phyloP scores from a whole-genome alignment of 1,140 invertebrate species.

The Diachasma alloeum region DNA sequence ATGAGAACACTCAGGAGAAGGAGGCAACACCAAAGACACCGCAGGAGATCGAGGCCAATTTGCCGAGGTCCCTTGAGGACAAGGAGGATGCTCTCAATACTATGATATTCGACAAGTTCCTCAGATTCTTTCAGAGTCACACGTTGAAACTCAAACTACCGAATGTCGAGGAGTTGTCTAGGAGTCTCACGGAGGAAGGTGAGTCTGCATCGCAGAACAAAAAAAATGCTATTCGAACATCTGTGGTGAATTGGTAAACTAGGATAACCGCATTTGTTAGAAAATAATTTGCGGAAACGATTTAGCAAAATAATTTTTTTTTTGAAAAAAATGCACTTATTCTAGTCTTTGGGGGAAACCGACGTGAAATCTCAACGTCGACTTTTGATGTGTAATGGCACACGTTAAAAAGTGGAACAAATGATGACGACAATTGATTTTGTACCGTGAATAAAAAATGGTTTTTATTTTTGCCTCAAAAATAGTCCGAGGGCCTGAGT shows the following conservation, averaged over 20 bases:
- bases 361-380: no score
- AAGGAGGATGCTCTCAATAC: slow-evolving; percentile 77
- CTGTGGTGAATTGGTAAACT: not conserved
- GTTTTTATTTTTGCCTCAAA: no score
- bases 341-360: no score
- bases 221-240: not conserved
- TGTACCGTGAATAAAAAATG: no score
- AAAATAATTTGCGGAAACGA: no score
- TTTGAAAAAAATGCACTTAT: no score
- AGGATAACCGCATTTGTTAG: no score
- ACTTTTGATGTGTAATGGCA: no score
- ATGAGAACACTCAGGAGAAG: slow-evolving; percentile 59
- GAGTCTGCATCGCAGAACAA: slow-evolving; percentile 27
- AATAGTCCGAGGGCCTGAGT: no score
- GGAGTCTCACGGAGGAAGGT: slow-evolving; percentile 68
- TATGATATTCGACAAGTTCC: slow-evolving; percentile 77
- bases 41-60: slow-evolving; percentile 71
- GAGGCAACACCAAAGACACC: slow-evolving; percentile 62
- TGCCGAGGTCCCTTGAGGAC: slow-evolving; percentile 74
- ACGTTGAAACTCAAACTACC: slow-evolving; percentile 80
- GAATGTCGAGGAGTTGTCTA: slow-evolving; percentile 69
- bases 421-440: no score
- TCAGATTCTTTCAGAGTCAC: slow-evolving; percentile 78
- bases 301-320: no score
- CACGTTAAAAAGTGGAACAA: no score